These are phyloP conservation scores for Poecile montanus DNA, from an alignment of 2,797 vertebrate genomes.

Conservation along the genomic window DNA sequence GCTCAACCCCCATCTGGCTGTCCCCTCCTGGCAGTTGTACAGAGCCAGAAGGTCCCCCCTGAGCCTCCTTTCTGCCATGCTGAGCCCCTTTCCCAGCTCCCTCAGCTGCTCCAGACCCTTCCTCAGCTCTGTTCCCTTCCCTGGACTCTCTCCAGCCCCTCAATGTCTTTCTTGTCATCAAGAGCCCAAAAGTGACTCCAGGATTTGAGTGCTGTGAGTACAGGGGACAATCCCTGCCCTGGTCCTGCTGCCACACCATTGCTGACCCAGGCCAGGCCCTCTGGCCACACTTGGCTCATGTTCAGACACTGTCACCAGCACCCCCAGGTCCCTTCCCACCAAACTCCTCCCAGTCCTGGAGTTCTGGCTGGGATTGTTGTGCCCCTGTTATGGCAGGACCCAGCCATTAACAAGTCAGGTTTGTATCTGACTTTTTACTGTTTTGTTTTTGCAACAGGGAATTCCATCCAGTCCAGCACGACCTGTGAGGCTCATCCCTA, in stretches of 20 bases:
- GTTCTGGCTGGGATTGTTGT: background rate
- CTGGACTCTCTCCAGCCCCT: background rate
- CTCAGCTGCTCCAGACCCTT: background rate
- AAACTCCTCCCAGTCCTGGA: background rate
- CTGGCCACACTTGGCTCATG: background rate
- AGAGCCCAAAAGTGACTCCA: background rate
- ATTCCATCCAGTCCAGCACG: background rate
- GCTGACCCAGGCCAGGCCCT: background rate
- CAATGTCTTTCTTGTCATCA: rapidly evolving
- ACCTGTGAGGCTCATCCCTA: background rate
- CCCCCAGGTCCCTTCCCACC: background rate
- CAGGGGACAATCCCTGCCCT: background rate
- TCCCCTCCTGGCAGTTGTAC: background rate
- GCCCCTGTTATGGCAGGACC: rapidly evolving
- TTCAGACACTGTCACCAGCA: background rate
- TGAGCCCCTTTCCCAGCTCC: background rate
- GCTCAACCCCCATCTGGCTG: rapidly evolving
- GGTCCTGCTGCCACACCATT: background rate
- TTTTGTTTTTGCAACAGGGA: background rate
- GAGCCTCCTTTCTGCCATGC: background rate
- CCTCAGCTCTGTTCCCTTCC: background rate
- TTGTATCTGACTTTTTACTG: too few species aligned
- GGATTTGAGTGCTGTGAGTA: background rate
- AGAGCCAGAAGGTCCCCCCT: rapidly evolving
- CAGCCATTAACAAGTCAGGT: rapidly evolving